These are phyloP conservation scores for Lottia gigantea DNA, from an alignment of 2,888 invertebrate species.

Conservation along the genomic window DNA sequence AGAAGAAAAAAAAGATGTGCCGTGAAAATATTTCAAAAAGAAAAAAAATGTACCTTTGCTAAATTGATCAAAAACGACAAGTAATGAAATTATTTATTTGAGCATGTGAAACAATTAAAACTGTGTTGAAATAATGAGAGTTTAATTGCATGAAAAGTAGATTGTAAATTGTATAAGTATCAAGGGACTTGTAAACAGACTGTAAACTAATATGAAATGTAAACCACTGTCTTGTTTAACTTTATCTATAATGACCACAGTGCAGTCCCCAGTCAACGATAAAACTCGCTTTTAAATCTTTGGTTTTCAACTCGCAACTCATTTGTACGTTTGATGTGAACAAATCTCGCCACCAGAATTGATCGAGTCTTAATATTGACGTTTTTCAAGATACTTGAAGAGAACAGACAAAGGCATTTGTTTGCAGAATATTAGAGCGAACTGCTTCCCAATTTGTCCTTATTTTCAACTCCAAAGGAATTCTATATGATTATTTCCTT, in stretches of 20 bases:
- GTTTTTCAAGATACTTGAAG: slow-evolving; percentile 7
- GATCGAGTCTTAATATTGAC: not conserved
- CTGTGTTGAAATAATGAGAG: too few relatives aligned
- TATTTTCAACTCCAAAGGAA: slow-evolving; percentile 9
- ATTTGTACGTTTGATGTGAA: slow-evolving; percentile 3
- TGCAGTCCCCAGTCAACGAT: not conserved
- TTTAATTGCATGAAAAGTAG: not conserved
- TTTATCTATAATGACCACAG: not conserved
- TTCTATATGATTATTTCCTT: slow-evolving; percentile 7
- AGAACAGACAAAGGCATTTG: slow-evolving; percentile 10
- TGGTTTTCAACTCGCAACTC: not conserved
- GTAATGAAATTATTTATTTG: too few relatives aligned
- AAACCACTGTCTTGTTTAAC: too few relatives aligned
- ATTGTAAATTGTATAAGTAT: not conserved
- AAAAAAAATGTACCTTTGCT: too few relatives aligned
- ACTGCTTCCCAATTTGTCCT: slow-evolving; percentile 10
- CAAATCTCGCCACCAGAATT: slow-evolving; percentile 2
- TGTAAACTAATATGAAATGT: too few relatives aligned
- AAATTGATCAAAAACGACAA: too few relatives aligned
- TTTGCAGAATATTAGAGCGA: slow-evolving; percentile 11
- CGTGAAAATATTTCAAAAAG: too few relatives aligned
- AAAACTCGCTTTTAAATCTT: not conserved
- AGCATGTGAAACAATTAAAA: too few relatives aligned
- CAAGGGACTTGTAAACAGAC: not conserved
- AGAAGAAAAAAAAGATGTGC: too few relatives aligned